Evolutionary conservation across 2,797 vertebrate species (phyloP), one percentile per base, ranked within the genome.

Genomic region (Mareca penelope): DNA sequence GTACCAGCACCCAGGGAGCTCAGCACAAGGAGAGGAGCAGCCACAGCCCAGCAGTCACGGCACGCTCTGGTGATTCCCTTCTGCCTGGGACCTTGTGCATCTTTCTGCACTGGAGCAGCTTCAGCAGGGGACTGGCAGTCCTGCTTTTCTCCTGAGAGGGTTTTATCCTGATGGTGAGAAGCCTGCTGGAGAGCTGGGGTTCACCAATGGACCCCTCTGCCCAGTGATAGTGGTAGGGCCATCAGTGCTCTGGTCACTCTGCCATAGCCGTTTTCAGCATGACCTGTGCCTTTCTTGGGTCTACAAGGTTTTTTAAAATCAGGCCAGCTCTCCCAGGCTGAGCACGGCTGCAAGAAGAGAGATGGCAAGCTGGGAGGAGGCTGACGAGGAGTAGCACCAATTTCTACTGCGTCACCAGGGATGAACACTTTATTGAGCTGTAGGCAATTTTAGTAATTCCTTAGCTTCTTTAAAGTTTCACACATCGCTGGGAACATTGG

Each of bases 191-290:
- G 37, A 29, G 29, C n/a, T 6, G 3, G 7, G 15, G 7, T 39
- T 50, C 24, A 0, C 22, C 65, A n/a, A 0, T 4, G 8, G 19
- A 61, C 11, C 33, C 0, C 28, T 50, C 28, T 13, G 2, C 6
- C 28, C 18, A 3, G 14, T 24, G 59, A 10, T 7, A 55, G 13
- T 31, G n/a, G 8, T 3, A 16, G 23, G 18, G 53, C 52, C n/a
- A 8, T 11, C 28, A 16, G 29, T 10, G 40, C 33, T 69, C 37
- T 28, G 37, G 7, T 44, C 39, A 4, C 1, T 15, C 35, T 68
- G 50, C n/a, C 15, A 0, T 14, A 68, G 12, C 23, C 7, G 8
- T 85, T 68, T 23, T n/a, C 24, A 39, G 26, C 8, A 1, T 2
- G 16, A 67, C 1, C 46, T 28, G 3, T 29, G 22, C 15, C n/a